Conservation (phyloP, 2,888 invertebrate species). For the Drosophila subquinaria region DNA sequence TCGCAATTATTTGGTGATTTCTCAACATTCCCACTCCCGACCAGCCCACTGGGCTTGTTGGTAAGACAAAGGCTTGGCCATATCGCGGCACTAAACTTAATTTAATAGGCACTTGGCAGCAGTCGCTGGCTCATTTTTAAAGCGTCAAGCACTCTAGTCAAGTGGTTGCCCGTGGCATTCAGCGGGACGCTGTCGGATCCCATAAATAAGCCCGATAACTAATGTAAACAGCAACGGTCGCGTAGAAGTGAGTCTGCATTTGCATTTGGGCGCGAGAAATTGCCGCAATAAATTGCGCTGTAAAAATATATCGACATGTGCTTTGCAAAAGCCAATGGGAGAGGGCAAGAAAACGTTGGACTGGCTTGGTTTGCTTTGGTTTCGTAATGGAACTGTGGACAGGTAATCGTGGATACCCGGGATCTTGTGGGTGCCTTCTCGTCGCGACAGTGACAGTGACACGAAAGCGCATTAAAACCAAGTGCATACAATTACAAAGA, state of each 20-base stretch:
- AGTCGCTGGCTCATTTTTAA: constrained; percentile 73
- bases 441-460: constrained; percentile 62
- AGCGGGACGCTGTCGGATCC: constrained; percentile 18
- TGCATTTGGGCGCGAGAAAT: constrained; percentile 82
- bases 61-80: constrained; percentile 71
- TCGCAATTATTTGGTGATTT: constrained; percentile 81
- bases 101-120: constrained; percentile 73
- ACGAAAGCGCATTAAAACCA: constrained; percentile 75
- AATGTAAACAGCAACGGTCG: constrained; percentile 78
- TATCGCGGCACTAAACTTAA: constrained; percentile 80
- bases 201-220: constrained; percentile 82
- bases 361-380: background rate
- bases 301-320: constrained; percentile 77
- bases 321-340: constrained; percentile 13
- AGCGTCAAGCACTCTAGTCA: constrained; percentile 65
- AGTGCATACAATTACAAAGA: constrained; percentile 82
- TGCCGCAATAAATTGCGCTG: constrained; percentile 78
- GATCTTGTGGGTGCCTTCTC: constrained; percentile 19
- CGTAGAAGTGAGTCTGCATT: constrained; percentile 69
- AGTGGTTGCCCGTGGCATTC: constrained; percentile 42
- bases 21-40: constrained; percentile 50
- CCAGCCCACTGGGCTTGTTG: constrained; percentile 13
- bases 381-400: constrained; percentile 21
- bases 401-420: background rate
- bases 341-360: background rate